phyloP scores from a whole-genome alignment of 2,797 vertebrate species.

The Zalophus californianus region DNA sequence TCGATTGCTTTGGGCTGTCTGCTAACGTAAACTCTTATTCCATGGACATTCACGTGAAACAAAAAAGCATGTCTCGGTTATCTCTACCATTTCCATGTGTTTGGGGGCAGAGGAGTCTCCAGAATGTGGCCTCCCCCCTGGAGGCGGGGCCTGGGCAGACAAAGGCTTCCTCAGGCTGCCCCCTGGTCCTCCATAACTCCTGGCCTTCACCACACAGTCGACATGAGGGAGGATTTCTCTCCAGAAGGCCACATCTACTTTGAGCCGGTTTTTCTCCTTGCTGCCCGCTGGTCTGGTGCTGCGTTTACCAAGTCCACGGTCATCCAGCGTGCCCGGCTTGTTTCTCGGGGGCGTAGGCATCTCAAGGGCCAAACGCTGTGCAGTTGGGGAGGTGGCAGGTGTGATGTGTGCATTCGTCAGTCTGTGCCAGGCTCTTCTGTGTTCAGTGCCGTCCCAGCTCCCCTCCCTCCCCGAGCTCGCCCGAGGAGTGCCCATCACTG shows the following conservation, averaged over 20 bases:
- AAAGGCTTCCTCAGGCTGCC: background rate
- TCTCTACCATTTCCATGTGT: background rate
- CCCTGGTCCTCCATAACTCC: background rate
- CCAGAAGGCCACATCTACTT: background rate
- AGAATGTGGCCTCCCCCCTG: background rate
- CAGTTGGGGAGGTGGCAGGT: background rate
- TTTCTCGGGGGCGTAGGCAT: background rate
- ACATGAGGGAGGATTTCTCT: background rate
- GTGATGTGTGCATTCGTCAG: background rate
- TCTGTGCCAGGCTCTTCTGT: background rate
- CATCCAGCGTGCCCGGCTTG: background rate
- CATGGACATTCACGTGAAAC: background rate
- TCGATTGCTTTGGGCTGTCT: background rate
- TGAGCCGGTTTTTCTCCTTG: background rate
- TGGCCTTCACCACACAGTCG: slow-evolving; percentile 26
- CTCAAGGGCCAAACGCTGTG: background rate
- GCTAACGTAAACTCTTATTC: background rate
- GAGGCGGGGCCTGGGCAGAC: background rate
- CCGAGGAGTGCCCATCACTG: background rate
- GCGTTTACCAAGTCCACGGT: background rate
- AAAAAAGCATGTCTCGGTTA: background rate
- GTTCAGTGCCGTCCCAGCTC: background rate
- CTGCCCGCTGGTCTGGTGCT: background rate
- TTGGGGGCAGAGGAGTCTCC: background rate
- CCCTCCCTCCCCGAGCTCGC: background rate